phyloP scores from a whole-genome alignment of 1,140 invertebrate species.

The Adelges cooleyi region DNA sequence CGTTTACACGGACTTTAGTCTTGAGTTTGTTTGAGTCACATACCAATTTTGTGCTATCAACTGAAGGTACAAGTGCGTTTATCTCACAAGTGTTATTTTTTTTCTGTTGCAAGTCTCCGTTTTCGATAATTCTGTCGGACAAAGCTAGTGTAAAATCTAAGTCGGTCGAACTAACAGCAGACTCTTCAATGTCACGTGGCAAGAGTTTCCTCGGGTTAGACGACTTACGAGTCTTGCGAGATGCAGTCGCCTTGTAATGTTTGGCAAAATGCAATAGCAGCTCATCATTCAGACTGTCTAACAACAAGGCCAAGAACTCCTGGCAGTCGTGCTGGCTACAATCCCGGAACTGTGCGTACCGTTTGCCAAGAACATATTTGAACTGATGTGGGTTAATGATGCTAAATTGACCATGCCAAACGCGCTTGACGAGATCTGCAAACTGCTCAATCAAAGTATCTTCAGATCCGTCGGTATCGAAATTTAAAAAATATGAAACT shows the following conservation, averaged over 20 bases:
- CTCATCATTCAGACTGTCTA: constrained; percentile 58
- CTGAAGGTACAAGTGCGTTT: not conserved
- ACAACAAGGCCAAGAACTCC: constrained; percentile 55
- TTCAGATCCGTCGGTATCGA: constrained; percentile 36
- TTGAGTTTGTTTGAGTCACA: not conserved
- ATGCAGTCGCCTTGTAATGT: not conserved
- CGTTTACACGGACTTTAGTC: not conserved
- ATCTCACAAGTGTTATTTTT: not conserved
- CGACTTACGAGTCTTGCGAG: constrained; percentile 23
- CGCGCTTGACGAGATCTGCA: constrained; percentile 46
- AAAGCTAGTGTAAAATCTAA: not conserved
- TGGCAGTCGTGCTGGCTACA: constrained; percentile 58
- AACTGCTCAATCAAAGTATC: constrained; percentile 45
- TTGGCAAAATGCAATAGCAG: not conserved
- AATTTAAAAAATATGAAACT: constrained; percentile 45
- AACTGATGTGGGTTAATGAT: constrained; percentile 49
- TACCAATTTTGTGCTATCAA: not conserved
- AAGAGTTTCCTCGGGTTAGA: constrained; percentile 14
- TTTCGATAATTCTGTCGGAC: not conserved
- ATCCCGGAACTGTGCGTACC: constrained; percentile 55
- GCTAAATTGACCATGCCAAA: constrained; percentile 51
- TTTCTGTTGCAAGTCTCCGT: not conserved
- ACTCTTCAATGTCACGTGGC: constrained; percentile 15
- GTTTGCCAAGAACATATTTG: constrained; percentile 48
- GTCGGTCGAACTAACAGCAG: constrained; percentile 10